These are phyloP conservation scores for Adoxophyes honmai DNA, from an alignment of 1,140 invertebrate species.

Conservation along the genomic window DNA sequence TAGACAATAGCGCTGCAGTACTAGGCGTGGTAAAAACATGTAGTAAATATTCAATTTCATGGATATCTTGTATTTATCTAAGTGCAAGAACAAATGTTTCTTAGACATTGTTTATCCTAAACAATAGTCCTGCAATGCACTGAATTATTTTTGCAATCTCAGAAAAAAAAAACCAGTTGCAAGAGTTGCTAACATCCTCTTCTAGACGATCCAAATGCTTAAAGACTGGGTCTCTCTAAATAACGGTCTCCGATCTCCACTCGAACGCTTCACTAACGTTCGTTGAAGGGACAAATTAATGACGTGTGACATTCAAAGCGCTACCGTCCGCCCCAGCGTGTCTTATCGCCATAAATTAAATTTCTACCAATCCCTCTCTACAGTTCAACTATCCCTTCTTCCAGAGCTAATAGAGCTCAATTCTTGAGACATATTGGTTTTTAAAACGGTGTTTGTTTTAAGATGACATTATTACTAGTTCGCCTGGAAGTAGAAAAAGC, in stretches of 20 bases:
- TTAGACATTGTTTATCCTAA: no score
- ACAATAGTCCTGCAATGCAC: no score
- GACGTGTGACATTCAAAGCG: slow-evolving; percentile 57
- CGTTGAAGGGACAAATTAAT: slow-evolving; percentile 51
- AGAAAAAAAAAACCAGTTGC: no score
- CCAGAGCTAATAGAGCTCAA: slow-evolving; percentile 18
- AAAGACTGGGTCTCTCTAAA: neutral
- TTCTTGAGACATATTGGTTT: neutral
- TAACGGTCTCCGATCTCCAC: neutral
- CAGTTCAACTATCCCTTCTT: neutral
- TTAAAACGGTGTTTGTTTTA: slow-evolving; percentile 25
- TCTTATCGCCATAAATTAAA: slow-evolving; percentile 50
- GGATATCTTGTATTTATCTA: no score
- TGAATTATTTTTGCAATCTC: no score
- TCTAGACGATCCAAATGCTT: slow-evolving; percentile 16
- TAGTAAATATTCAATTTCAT: no score
- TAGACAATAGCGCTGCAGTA: no score
- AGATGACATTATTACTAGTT: slow-evolving; percentile 36
- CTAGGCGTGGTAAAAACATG: no score
- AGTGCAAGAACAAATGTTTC: no score
- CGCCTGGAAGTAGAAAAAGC: slow-evolving; percentile 24
- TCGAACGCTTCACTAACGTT: slow-evolving; percentile 20
- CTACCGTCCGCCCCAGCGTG: slow-evolving; percentile 50
- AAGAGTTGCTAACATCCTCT: no score
- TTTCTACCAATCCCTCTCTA: slow-evolving; percentile 15